These are phyloP conservation scores for Poecilobothrus nobilitatus DNA, from an alignment of 2,888 invertebrate genomes.

Conservation along the genomic window DNA sequence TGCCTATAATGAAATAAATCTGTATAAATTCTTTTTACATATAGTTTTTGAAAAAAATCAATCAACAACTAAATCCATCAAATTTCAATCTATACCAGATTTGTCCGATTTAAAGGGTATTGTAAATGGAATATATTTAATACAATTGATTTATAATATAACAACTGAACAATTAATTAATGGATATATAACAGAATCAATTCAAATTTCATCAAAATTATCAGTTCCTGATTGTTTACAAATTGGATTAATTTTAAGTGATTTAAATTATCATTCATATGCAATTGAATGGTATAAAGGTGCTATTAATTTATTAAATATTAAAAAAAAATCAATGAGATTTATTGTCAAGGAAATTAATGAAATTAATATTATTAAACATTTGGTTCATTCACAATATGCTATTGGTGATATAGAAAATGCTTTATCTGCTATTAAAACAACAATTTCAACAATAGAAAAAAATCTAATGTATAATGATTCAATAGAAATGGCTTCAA, in stretches of 20 bases:
- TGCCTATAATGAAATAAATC: too few species aligned
- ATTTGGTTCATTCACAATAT: neutral
- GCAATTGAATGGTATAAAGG: neutral
- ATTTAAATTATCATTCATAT: neutral
- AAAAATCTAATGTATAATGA: neutral
- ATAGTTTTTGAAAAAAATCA: too few species aligned
- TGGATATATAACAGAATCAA: neutral
- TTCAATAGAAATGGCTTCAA: neutral
- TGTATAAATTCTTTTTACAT: too few species aligned
- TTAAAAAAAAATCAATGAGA: neutral
- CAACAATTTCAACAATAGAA: neutral
- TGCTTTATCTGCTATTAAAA: neutral
- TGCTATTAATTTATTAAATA: neutral
- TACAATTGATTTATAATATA: neutral
- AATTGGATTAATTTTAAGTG: neutral
- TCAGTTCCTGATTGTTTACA: constrained; percentile 14
- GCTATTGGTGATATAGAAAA: neutral
- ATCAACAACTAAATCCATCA: neutral
- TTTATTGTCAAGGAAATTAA: neutral
- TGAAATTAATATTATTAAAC: neutral
- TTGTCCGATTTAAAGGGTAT: neutral
- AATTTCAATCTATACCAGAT: neutral
- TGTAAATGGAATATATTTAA: neutral
- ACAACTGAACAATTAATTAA: neutral
- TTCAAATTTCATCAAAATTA: neutral